Conservation (phyloP, 2,113 vertebrate genomes). For the Callospermophilus lateralis region DNA sequence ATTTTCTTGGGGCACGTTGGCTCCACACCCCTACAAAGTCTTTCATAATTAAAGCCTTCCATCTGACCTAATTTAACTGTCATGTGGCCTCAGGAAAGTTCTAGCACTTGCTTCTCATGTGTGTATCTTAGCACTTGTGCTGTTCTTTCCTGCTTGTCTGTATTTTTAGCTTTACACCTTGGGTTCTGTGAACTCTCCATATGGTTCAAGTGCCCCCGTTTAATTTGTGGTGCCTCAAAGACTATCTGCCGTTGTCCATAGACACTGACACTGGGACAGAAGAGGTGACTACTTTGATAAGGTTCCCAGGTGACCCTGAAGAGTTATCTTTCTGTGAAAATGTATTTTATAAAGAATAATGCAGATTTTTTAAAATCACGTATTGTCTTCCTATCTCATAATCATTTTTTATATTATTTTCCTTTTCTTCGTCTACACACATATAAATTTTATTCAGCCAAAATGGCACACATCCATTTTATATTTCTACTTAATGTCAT, state of each 20-base stretch:
- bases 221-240: not conserved
- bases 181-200: slow-evolving; percentile 38
- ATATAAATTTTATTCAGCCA: not conserved
- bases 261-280: not conserved
- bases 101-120: slow-evolving; percentile 21
- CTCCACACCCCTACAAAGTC: not conserved
- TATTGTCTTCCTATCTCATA: not conserved
- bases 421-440: not conserved
- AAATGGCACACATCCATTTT: not conserved
- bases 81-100: slow-evolving; percentile 32
- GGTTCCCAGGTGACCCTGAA: not conserved
- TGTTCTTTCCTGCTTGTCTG: slow-evolving; percentile 17
- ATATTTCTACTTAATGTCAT: not conserved
- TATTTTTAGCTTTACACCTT: slow-evolving; percentile 77
- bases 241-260: not conserved
- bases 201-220: not conserved
- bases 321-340: not conserved
- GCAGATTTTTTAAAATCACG: not conserved
- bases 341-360: not conserved
- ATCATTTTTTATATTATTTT: not conserved
- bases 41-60: not conserved
- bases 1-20: not conserved
- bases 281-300: not conserved
- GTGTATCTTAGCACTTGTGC: slow-evolving; percentile 57
- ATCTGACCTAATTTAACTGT: slow-evolving; percentile 37